Conservation (phyloP, 2,888 invertebrate species). For the Drosophila cognata region DNA sequence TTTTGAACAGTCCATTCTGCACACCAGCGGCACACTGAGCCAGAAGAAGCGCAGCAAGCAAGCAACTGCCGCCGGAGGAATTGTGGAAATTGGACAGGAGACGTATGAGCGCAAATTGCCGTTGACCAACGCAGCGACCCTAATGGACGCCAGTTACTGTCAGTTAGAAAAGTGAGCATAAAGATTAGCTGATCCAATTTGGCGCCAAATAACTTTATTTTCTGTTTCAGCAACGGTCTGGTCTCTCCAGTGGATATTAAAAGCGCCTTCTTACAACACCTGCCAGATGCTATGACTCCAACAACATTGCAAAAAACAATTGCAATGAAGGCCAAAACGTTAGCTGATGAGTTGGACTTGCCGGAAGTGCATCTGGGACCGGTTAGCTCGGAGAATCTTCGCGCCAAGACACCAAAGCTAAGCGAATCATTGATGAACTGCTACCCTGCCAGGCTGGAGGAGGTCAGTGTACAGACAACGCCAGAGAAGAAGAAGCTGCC, state of each 20-base stretch:
- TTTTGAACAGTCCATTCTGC: conserved; percentile 89
- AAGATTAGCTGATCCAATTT: neutral
- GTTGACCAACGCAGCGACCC: conserved; percentile 82
- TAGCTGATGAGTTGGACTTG: conserved; percentile 78
- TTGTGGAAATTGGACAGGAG: conserved; percentile 84
- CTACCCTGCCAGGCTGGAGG: conserved; percentile 68
- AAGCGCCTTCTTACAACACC: conserved; percentile 75
- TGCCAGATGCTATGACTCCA: conserved; percentile 87
- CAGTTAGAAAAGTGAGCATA: conserved; percentile 63
- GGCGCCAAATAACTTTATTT: neutral
- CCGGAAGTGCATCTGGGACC: conserved; percentile 77
- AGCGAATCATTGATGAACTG: conserved; percentile 47
- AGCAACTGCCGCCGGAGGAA: conserved; percentile 55
- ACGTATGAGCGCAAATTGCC: conserved; percentile 50
- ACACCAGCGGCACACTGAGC: conserved; percentile 86
- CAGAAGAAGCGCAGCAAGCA: conserved; percentile 53
- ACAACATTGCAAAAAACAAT: conserved; percentile 89
- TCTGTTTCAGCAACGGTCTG: conserved; percentile 52
- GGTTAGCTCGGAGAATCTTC: conserved; percentile 69
- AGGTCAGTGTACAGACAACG: conserved; percentile 79
- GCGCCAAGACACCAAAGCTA: conserved; percentile 35
- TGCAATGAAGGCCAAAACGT: conserved; percentile 90
- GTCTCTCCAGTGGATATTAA: conserved; percentile 69
- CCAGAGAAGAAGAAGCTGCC: conserved; percentile 64
- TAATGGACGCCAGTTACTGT: conserved; percentile 86